Evolutionary conservation across 2,888 invertebrate genomes (phyloP).

Genomic region (Dryobotodes eremita): DNA sequence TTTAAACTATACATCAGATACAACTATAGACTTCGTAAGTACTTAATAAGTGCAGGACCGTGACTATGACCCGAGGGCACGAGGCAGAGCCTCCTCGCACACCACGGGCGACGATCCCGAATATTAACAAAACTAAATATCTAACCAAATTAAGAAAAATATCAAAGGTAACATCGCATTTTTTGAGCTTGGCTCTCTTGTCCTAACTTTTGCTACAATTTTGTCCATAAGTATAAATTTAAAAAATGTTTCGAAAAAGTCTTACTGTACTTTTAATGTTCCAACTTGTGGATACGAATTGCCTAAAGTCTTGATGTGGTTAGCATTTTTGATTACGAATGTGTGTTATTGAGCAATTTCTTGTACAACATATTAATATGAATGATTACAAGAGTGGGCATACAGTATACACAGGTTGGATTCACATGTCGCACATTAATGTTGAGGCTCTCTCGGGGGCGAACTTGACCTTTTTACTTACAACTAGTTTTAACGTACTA

Average conservation of each 20-base stretch:
- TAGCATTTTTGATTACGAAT: conserved; percentile 54
- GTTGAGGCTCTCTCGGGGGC: conserved; percentile 79
- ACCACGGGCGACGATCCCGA: conserved; percentile 54
- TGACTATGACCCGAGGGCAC: conserved; percentile 8
- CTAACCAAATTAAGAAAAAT: conserved; percentile 66
- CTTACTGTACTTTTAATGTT: conserved; percentile 40
- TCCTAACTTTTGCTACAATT: conserved; percentile 56
- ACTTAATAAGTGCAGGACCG: conserved; percentile 73
- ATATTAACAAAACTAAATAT: conserved; percentile 71
- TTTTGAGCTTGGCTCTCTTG: conserved; percentile 69
- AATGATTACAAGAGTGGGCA: conserved; percentile 67
- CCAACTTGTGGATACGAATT: conserved; percentile 64
- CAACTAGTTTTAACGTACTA: conserved; percentile 69
- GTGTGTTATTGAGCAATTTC: conserved; percentile 67
- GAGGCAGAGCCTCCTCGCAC: conserved; percentile 9
- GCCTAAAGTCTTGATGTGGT: conserved; percentile 44
- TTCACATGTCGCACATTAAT: conserved; percentile 69
- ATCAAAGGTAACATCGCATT: conserved; percentile 67
- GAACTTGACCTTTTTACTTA: conserved; percentile 77
- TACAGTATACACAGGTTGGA: conserved; percentile 71
- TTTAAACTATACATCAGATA: conserved; percentile 82
- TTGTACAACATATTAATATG: conserved; percentile 63
- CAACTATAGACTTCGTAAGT: conserved; percentile 78
- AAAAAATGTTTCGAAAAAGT: conserved; percentile 57
- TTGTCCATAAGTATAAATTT: conserved; percentile 64